Conservation (phyloP, 2,113 vertebrate species). For the Chionis minor region DNA sequence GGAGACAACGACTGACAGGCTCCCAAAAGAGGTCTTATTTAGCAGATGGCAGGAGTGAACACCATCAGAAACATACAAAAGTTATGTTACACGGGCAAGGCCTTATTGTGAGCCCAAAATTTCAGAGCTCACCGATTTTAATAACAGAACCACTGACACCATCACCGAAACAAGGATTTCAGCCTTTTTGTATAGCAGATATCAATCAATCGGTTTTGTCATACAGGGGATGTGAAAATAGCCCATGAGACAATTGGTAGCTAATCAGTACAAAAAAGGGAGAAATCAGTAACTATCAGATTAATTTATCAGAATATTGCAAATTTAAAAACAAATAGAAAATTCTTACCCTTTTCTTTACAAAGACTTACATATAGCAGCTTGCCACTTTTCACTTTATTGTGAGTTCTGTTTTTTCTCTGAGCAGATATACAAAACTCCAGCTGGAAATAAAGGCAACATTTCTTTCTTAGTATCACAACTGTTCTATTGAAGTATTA, state of each 20-base stretch:
- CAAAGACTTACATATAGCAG: not conserved
- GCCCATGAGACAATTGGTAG: not conserved
- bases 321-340: not conserved
- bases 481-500: not conserved
- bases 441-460: not conserved
- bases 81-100: not conserved
- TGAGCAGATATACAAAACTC: not conserved
- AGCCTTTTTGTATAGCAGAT: not conserved
- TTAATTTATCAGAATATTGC: not conserved
- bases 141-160: not conserved
- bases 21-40: conserved; percentile 75
- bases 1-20: conserved; percentile 69
- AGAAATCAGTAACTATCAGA: not conserved
- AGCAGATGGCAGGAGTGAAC: not conserved
- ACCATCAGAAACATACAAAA: not conserved
- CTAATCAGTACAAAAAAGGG: not conserved
- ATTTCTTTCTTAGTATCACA: not conserved
- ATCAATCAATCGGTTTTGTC: not conserved
- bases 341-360: not conserved
- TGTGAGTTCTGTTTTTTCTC: not conserved
- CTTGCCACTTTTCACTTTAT: not conserved
- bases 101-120: not conserved
- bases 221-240: not conserved
- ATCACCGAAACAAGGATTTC: not conserved
- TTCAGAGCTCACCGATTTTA: not conserved